Conservation (phyloP, 2,797 vertebrate species). For the Sebastes umbrosus region DNA sequence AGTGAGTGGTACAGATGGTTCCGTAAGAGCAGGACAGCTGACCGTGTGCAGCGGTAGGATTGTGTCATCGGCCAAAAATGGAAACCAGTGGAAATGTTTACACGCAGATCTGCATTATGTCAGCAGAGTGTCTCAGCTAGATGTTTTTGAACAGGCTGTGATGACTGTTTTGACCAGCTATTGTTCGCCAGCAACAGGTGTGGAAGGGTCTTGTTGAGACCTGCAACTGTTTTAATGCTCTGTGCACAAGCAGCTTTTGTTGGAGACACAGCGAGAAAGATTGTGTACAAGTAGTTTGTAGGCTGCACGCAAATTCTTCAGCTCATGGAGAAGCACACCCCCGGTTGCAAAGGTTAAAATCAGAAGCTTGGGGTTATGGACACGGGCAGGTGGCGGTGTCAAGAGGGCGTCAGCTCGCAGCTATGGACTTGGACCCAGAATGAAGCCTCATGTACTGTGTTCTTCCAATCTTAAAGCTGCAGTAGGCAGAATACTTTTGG, state of each 20-base stretch:
- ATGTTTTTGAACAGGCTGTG: slow-evolving; percentile 29
- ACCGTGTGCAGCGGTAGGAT: slow-evolving; percentile 28
- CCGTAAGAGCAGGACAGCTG: slow-evolving; percentile 34
- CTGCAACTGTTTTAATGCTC: slow-evolving; percentile 51
- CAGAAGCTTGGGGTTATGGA: slow-evolving; percentile 49
- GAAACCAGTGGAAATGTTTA: slow-evolving; percentile 67
- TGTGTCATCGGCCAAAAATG: slow-evolving; percentile 64
- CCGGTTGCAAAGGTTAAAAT: slow-evolving; percentile 45
- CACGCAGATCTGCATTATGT: slow-evolving; percentile 40
- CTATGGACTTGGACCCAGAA: slow-evolving; percentile 46
- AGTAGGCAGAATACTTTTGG: neutral
- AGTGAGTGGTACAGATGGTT: slow-evolving; percentile 48
- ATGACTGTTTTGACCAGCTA: slow-evolving; percentile 45
- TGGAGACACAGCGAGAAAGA: neutral
- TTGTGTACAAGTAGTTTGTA: neutral
- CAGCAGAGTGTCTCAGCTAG: slow-evolving; percentile 28
- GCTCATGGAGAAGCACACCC: neutral
- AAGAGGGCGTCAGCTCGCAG: slow-evolving; percentile 44
- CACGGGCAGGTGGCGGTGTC: slow-evolving; percentile 48
- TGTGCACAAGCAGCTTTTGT: slow-evolving; percentile 1
- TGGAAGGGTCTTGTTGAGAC: slow-evolving; percentile 69
- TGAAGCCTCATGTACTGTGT: neutral
- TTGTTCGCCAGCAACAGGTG: slow-evolving; percentile 68
- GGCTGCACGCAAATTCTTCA: neutral
- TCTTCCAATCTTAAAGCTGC: neutral